Conservation (phyloP, 2,888 invertebrate genomes). For the Drosophila hamatofila region DNA sequence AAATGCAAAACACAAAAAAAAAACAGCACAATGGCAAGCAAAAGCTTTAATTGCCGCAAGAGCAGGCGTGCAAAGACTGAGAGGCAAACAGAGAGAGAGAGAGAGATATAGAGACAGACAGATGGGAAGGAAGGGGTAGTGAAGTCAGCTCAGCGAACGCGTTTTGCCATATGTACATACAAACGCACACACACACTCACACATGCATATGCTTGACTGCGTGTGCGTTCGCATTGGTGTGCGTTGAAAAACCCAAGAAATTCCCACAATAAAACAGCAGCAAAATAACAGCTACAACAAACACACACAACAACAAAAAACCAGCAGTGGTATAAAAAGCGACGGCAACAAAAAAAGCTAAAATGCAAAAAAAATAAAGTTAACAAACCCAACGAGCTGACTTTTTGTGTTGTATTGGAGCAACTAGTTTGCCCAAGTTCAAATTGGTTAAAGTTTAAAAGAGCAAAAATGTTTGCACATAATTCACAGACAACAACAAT, state of each 20-base stretch:
- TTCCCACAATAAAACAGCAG: slow-evolving; percentile 84
- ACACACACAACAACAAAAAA: slow-evolving; percentile 51
- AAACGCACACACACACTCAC: slow-evolving; percentile 3
- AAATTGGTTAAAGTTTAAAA: slow-evolving; percentile 65
- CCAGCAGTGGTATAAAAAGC: slow-evolving; percentile 66
- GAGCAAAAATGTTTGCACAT: slow-evolving; percentile 62
- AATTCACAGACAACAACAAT: slow-evolving; percentile 30
- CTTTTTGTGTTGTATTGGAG: slow-evolving; percentile 26
- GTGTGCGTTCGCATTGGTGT: slow-evolving; percentile 63
- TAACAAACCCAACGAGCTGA: slow-evolving; percentile 70
- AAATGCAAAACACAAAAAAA: slow-evolving; percentile 30
- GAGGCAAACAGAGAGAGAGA: background rate
- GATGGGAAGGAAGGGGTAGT: background rate
- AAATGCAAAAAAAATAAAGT: slow-evolving; percentile 45
- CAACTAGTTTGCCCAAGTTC: slow-evolving; percentile 78
- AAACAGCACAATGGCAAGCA: slow-evolving; percentile 8
- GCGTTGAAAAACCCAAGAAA: slow-evolving; percentile 85
- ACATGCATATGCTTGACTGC: slow-evolving; percentile 16
- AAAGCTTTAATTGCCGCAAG: slow-evolving; percentile 70
- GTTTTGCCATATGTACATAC: slow-evolving; percentile 62
- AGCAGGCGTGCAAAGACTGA: slow-evolving; percentile 9
- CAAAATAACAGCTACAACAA: slow-evolving; percentile 65
- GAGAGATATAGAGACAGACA: no score
- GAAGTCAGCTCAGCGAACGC: slow-evolving; percentile 46
- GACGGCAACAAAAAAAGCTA: slow-evolving; percentile 38